Percentiles rank a stretch among this genome's conserved stretches.
phyloP scores from a whole-genome alignment of 2,888 invertebrate species.

The Tenodera sinensis region DNA sequence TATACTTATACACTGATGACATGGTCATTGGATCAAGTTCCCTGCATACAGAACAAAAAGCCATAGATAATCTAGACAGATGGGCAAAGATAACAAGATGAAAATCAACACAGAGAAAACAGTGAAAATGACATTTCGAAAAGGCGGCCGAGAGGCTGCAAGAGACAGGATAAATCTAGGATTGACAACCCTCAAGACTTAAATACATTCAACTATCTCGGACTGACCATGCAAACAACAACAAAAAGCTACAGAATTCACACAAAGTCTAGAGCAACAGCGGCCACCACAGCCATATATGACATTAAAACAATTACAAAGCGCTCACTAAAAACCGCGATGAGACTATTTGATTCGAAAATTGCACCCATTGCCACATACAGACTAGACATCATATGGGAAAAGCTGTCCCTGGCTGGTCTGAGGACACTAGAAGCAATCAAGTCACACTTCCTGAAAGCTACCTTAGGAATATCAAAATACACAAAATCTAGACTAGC shows the following conservation, averaged over 20 bases:
- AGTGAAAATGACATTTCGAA: too few species aligned
- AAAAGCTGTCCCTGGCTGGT: too few species aligned
- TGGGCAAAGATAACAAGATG: too few species aligned
- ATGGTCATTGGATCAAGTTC: not conserved
- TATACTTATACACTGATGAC: not conserved
- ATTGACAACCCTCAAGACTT: not conserved
- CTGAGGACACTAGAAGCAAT: too few species aligned
- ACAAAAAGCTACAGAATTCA: not conserved
- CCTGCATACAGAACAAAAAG: too few species aligned
- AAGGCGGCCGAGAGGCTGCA: not conserved
- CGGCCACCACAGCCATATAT: not conserved
- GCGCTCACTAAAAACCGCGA: not conserved
- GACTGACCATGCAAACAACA: not conserved
- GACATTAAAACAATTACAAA: not conserved
- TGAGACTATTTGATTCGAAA: not conserved
- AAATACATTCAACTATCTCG: not conserved
- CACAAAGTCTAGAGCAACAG: not conserved
- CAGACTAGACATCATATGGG: too few species aligned
- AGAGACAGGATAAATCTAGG: not conserved
- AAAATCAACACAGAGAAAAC: too few species aligned
- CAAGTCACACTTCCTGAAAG: too few species aligned
- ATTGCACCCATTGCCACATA: not conserved
- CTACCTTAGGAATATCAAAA: too few species aligned
- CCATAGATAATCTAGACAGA: too few species aligned
- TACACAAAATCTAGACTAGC: too few species aligned